Evolutionary conservation across 2,888 invertebrate species (phyloP), one percentile per base, ranked within the genome.

Genomic region (Deroplatys truncata): DNA sequence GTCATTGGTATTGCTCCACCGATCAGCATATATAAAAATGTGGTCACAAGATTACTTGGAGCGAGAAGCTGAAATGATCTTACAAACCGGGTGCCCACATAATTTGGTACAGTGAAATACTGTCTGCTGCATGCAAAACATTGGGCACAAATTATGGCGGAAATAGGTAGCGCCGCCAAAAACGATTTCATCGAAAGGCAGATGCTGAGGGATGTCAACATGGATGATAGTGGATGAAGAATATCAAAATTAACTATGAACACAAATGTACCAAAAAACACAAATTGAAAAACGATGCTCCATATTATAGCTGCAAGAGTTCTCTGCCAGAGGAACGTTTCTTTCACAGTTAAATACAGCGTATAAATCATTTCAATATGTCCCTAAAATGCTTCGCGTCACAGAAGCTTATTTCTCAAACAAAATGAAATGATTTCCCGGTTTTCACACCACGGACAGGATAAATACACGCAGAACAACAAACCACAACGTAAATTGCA

Each of bases 71-170:
- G 95, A 72, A 96, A 92, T 88, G 97, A 94, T 93, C 96, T 96
- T 5, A 95, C 94, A 92, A 97, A 96, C 92, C 97, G 95, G 25
- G 96, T 96, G 83, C 95, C 94, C 91, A 95, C 95, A 92, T 96
- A 96, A 0, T 94, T 94, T 82, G 95, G 93, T 87, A 95, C 95
- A 29, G 94, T 93, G 35, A 97, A 94, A 91, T 96, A 96, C 91
- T 96, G 96, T 92, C 96, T 96, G 85, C 96, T 96, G 92, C 96
- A 96, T 82, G 96, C 94, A 84, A 96, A 94, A n/a, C 97, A 96
- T 93, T 97, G 97, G 10, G 96, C 94, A 90, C 96, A 95, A 16
- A 96, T 95, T 1, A 96, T 94, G 43, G 94, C 92, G 20, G 95
- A 94, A 28, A 97, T 94, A 0, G 97, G 95, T 43, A 96, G 93